These are phyloP conservation scores for Catalaphyllia jardinei DNA, from an alignment of 64 coral and sea anemone genomes.

Conservation along the genomic window DNA sequence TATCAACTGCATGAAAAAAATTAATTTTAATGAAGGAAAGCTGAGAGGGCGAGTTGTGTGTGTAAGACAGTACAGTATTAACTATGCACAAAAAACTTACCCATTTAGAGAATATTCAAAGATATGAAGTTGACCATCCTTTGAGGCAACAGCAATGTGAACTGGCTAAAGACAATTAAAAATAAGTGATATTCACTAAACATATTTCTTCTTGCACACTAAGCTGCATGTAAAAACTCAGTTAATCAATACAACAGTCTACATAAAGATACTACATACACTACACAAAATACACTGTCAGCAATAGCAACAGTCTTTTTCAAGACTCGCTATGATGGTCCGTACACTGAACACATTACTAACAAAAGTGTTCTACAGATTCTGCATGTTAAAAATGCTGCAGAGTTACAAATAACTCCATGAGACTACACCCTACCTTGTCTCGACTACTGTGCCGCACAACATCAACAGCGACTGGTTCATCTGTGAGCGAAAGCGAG, in stretches of 20 bases:
- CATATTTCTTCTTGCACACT: background rate
- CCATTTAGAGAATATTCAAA: slow-evolving; percentile 98
- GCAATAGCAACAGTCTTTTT: background rate
- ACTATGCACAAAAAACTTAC: slow-evolving; percentile 37
- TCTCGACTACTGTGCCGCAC: slow-evolving; percentile 57
- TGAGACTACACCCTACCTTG: slow-evolving; percentile 41
- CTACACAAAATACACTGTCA: too few species aligned
- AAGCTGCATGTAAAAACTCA: too few species aligned
- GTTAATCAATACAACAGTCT: too few species aligned
- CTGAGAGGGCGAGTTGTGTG: background rate
- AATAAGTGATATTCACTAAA: background rate
- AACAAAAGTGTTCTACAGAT: too few species aligned
- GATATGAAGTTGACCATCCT: slow-evolving; percentile 82
- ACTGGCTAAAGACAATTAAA: slow-evolving; percentile 70
- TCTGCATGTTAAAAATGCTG: too few species aligned
- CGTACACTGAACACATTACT: too few species aligned
- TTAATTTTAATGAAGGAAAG: too few species aligned
- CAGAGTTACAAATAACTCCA: background rate
- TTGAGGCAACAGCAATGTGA: slow-evolving; percentile 78
- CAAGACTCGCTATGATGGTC: too few species aligned
- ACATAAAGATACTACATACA: too few species aligned
- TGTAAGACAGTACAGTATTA: background rate
- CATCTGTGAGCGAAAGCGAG: slow-evolving; percentile 80
- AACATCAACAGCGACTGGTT: slow-evolving; percentile 79
- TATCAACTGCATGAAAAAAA: too few species aligned